Evolutionary conservation across 2,797 vertebrate genomes (phyloP).

Genomic region (Hybognathus amarus): DNA sequence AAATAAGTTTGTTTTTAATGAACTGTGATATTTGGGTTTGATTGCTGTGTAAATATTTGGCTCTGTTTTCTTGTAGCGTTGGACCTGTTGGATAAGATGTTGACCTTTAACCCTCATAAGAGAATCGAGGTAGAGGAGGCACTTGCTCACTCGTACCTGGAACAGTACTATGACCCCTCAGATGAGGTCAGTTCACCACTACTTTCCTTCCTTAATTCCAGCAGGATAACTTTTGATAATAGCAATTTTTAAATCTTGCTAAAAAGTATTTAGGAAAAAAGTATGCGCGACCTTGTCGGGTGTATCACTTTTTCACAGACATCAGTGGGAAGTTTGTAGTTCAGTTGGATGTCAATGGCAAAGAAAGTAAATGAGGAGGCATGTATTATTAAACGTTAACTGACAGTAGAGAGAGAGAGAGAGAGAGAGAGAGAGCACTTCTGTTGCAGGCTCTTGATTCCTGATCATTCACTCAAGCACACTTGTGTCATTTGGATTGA

Average conservation of each 20-base stretch:
- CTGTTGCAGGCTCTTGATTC: too few species aligned
- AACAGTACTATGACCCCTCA: slow-evolving; percentile 92
- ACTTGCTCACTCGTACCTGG: slow-evolving; percentile 88
- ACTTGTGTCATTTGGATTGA: too few species aligned
- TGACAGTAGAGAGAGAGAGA: too few species aligned
- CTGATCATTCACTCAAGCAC: too few species aligned
- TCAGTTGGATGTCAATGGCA: too few species aligned
- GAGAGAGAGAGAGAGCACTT: too few species aligned
- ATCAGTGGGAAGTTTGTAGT: too few species aligned
- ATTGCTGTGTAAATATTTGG: not conserved
- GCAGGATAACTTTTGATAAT: not conserved
- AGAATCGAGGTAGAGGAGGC: slow-evolving; percentile 91
- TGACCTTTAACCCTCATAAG: slow-evolving; percentile 92
- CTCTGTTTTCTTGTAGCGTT: slow-evolving; percentile 72
- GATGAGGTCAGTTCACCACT: slow-evolving; percentile 78
- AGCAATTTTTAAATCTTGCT: not conserved
- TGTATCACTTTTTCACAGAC: too few species aligned
- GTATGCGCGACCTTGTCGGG: too few species aligned
- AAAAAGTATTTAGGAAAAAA: not conserved
- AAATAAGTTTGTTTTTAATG: not conserved
- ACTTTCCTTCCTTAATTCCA: not conserved
- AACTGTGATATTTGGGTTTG: not conserved
- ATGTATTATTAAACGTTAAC: too few species aligned
- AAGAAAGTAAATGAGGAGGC: too few species aligned
- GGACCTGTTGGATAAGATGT: slow-evolving; percentile 87